A percentile compares a stretch with the other conserved stretches of the same genome.
phyloP scores from a whole-genome alignment of 2,797 vertebrate species.

The Macropodus opercularis region DNA sequence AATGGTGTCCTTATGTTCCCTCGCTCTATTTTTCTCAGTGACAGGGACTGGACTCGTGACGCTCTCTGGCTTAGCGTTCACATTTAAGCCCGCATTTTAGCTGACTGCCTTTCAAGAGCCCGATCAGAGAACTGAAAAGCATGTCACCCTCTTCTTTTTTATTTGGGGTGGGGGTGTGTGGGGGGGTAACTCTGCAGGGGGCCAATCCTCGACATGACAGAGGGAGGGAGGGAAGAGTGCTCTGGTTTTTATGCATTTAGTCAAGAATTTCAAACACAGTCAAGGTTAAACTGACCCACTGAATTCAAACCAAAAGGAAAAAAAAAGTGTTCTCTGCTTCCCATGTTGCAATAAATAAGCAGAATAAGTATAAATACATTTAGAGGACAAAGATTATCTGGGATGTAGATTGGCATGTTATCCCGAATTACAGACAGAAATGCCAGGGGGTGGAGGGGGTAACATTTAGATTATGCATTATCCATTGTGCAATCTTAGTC shows the following conservation, averaged over 20 bases:
- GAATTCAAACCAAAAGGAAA: constrained; percentile 9
- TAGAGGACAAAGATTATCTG: constrained; percentile 71
- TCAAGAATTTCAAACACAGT: no score
- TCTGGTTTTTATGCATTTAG: no score
- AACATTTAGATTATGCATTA: constrained; percentile 67
- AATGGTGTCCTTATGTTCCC: constrained; percentile 25
- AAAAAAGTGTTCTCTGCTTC: neutral
- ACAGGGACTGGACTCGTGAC: constrained; percentile 28
- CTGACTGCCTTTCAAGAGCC: constrained; percentile 47
- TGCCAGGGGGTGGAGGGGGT: constrained; percentile 26
- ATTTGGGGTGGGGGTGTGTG: no score
- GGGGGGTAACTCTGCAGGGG: constrained; percentile 14
- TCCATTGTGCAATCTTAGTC: constrained; percentile 64
- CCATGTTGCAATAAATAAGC: constrained; percentile 61
- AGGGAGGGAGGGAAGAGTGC: neutral
- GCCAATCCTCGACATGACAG: constrained; percentile 5
- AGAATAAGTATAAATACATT: constrained; percentile 67
- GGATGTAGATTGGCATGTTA: constrained; percentile 68
- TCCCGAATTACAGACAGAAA: constrained; percentile 67
- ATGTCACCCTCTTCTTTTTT: constrained; percentile 1
- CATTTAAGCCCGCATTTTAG: constrained; percentile 50
- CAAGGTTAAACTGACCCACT: constrained; percentile 6
- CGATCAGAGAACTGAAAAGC: constrained; percentile 37
- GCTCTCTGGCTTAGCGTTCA: constrained; percentile 37
- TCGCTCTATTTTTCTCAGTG: constrained; percentile 20